phyloP scores from a whole-genome alignment of 2,888 invertebrate species.

The Eupithecia subfuscata region DNA sequence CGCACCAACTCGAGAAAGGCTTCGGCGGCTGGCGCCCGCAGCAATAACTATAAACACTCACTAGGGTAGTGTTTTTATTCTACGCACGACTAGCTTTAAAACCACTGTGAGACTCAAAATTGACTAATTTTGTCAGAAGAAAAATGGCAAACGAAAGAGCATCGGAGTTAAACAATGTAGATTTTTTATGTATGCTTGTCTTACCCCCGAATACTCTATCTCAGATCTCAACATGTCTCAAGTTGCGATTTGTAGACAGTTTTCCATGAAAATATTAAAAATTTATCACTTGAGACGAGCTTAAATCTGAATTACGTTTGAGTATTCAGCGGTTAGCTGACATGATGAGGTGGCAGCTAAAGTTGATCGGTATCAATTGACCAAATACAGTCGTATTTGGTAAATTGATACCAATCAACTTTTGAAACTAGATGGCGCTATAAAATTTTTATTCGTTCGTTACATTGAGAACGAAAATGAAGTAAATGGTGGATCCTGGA shows the following conservation, averaged over 20 bases:
- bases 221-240: no score
- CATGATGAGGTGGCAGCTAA: not conserved
- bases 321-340: no score
- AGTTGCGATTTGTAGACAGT: no score
- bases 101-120: not conserved
- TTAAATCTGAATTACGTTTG: no score
- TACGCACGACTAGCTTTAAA: not conserved
- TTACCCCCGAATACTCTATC: not conserved
- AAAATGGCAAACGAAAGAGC: no score
- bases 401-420: not conserved
- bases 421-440: not conserved
- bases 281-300: no score
- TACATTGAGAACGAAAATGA: no score
- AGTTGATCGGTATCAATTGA: no score
- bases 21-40: constrained; percentile 93
- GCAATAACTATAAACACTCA: constrained; percentile 5
- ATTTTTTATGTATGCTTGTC: not conserved
- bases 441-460: not conserved
- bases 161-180: not conserved
- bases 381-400: no score
- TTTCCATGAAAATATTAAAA: no score
- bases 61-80: not conserved
- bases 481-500: no score
- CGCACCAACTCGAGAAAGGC: constrained; percentile 88
- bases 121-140: not conserved